These are phyloP conservation scores for Stomorhina lunata DNA, from an alignment of 2,888 invertebrate genomes.

Conservation along the genomic window DNA sequence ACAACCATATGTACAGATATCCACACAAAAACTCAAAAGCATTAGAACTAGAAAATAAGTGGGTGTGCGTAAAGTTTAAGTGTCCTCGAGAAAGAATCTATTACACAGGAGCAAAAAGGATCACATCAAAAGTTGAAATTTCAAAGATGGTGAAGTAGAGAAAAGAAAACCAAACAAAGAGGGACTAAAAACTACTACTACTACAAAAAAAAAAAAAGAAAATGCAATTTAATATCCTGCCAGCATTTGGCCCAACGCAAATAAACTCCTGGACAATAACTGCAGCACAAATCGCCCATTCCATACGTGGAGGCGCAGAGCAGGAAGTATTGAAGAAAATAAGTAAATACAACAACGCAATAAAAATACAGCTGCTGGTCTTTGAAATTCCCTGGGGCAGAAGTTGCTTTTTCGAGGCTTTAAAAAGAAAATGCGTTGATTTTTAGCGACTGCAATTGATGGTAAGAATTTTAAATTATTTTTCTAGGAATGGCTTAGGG, in stretches of 20 bases:
- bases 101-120: conserved; percentile 49
- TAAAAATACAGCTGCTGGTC: conserved; percentile 15
- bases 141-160: conserved; percentile 8
- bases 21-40: conserved; percentile 29
- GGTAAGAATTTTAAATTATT: not conserved
- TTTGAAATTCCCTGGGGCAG: not conserved
- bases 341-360: not conserved
- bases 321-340: conserved; percentile 30
- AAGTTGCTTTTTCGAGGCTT: not conserved
- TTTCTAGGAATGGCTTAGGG: conserved; percentile 8
- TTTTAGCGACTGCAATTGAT: not conserved
- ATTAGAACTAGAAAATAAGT: not conserved
- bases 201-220: not conserved
- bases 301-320: conserved; percentile 18
- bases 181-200: too few relatives aligned
- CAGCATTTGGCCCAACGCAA: conserved; percentile 41
- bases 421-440: conserved; percentile 42
- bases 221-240: conserved; percentile 52
- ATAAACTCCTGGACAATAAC: conserved; percentile 31
- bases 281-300: conserved; percentile 13
- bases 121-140: conserved; percentile 49
- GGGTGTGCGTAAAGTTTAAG: conserved; percentile 46
- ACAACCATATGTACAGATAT: not conserved
- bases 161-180: too few relatives aligned
- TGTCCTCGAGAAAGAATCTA: conserved; percentile 47